phyloP scores from a whole-genome alignment of 2,113 vertebrate species.

The Benitochromis conjunctus region DNA sequence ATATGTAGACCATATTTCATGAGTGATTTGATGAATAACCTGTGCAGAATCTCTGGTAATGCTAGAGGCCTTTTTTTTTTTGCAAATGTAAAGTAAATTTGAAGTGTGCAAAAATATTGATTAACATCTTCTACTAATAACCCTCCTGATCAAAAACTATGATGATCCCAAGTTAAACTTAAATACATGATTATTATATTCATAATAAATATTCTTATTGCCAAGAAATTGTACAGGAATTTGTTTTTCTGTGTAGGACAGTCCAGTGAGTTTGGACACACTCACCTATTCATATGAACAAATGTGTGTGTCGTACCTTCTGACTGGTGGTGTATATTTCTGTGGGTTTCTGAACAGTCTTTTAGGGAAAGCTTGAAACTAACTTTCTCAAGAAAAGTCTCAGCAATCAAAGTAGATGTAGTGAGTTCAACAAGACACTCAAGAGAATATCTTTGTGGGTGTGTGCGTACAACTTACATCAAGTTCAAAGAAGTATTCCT shows the following conservation, averaged over 20 bases:
- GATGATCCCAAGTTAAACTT: background rate
- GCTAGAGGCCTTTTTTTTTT: background rate
- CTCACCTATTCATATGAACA: background rate
- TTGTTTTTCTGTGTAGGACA: background rate
- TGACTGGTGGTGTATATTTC: background rate
- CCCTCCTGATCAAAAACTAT: background rate
- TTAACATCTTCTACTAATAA: background rate
- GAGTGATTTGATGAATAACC: background rate
- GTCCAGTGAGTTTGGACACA: background rate
- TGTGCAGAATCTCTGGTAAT: background rate
- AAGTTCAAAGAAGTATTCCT: conserved; percentile 98
- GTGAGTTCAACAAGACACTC: background rate
- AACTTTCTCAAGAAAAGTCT: background rate
- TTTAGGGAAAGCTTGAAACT: background rate
- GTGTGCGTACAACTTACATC: conserved; percentile 78
- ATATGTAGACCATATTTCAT: background rate
- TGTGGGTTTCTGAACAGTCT: background rate
- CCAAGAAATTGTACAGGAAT: background rate
- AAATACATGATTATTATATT: background rate
- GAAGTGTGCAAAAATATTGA: background rate
- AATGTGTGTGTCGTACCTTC: background rate
- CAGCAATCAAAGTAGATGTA: background rate
- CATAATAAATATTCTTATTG: background rate
- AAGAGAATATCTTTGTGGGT: background rate
- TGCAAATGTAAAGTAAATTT: background rate